These are phyloP conservation scores for Dipodomys spectabilis DNA, from an alignment of 2,113 vertebrate species.

Conservation along the genomic window DNA sequence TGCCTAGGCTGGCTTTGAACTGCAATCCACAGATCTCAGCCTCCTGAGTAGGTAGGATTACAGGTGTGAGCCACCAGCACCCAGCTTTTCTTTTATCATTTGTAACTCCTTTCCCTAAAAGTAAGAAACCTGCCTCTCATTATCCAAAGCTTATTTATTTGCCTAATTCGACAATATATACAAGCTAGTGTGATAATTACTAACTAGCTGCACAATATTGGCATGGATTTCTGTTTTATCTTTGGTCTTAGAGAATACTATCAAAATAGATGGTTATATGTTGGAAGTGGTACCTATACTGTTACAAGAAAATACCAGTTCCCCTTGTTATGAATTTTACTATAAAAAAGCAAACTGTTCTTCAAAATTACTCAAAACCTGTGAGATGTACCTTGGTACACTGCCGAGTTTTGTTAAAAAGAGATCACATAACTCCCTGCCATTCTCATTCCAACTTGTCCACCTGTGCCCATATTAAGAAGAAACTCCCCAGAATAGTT, in stretches of 20 bases:
- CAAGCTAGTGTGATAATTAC: not conserved
- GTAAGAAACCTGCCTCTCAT: not conserved
- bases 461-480: not conserved
- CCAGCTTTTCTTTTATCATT: not conserved
- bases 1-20: too few species aligned
- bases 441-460: not conserved
- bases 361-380: not conserved
- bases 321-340: slow-evolving; percentile 14
- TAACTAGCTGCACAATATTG: not conserved
- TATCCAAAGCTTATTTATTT: slow-evolving; percentile 23
- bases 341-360: not conserved
- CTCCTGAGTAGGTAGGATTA: too few species aligned
- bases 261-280: not conserved
- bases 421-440: not conserved
- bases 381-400: not conserved
- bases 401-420: slow-evolving; percentile 13
- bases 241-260: not conserved
- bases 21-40: too few species aligned
- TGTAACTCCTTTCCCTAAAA: slow-evolving; percentile 1
- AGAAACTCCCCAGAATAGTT: not conserved
- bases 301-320: slow-evolving; percentile 26
- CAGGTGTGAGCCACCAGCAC: too few species aligned
- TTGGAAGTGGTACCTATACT: not conserved
- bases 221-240: not conserved
- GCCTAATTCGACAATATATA: not conserved